These are phyloP conservation scores for Mellivora capensis DNA, from an alignment of 2,113 vertebrate species.

Conservation along the genomic window DNA sequence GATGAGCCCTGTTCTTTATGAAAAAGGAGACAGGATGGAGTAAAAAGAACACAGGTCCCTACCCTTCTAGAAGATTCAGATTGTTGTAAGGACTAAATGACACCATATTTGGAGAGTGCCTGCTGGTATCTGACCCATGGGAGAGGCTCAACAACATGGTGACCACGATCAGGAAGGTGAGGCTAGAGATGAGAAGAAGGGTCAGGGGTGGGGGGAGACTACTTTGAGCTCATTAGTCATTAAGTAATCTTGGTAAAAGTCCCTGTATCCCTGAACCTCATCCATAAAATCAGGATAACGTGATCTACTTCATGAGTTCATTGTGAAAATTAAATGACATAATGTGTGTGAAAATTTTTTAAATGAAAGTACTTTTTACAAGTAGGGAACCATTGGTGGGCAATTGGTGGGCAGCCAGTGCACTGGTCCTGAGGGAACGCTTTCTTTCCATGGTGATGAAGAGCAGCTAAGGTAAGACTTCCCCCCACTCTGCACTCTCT, in stretches of 20 bases:
- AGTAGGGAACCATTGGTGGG: background rate
- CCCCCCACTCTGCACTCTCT: background rate
- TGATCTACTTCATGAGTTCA: background rate
- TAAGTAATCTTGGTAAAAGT: background rate
- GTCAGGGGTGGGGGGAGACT: background rate
- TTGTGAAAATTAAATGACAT: background rate
- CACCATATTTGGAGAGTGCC: background rate
- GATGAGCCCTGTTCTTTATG: background rate
- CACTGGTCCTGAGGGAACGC: too few relatives aligned
- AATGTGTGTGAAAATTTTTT: background rate
- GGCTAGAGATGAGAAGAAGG: too few relatives aligned
- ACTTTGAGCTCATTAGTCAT: background rate
- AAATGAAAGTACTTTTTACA: background rate
- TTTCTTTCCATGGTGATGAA: background rate
- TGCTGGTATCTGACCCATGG: background rate
- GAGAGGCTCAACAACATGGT: background rate
- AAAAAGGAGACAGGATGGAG: background rate
- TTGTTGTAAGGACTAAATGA: background rate
- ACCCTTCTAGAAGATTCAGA: background rate
- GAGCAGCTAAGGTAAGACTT: background rate
- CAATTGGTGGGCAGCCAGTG: fast-evolving
- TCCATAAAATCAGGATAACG: background rate
- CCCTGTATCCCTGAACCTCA: background rate
- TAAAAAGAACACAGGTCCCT: background rate
- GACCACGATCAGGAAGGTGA: background rate